Conservation (phyloP, 2,888 invertebrate genomes). For the Patella caerulea region DNA sequence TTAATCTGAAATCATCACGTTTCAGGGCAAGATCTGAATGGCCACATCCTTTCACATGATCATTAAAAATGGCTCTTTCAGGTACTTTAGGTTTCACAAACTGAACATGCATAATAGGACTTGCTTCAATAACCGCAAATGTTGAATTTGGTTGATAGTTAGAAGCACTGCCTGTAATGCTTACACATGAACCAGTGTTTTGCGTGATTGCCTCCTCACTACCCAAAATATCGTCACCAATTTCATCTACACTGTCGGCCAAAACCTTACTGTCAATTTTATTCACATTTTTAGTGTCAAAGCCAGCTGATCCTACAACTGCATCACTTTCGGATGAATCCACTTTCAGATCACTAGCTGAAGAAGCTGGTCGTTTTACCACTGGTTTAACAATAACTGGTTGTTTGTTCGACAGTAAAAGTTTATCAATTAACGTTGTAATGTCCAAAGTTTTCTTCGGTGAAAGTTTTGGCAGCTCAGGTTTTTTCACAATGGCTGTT, state of each 20-base stretch:
- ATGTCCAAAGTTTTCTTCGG: constrained; percentile 53
- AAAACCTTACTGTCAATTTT: not conserved
- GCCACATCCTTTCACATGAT: not conserved
- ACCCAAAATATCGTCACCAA: not conserved
- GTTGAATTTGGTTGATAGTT: not conserved
- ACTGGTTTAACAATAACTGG: not conserved
- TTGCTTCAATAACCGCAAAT: constrained; percentile 1
- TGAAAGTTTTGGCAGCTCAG: constrained; percentile 26
- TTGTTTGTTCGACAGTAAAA: constrained; percentile 52
- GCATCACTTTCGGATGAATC: too few species aligned
- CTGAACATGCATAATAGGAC: constrained; percentile 3
- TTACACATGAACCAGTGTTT: not conserved
- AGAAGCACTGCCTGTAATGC: too few species aligned
- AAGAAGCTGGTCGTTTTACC: not conserved
- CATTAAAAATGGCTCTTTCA: too few species aligned
- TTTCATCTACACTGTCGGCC: not conserved
- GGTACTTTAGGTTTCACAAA: not conserved
- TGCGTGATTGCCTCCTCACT: not conserved
- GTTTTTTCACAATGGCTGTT: not conserved
- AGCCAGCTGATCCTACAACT: not conserved
- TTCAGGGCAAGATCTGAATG: not conserved
- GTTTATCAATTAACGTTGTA: constrained; percentile 61
- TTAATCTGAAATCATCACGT: constrained; percentile 1
- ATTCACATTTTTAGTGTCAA: constrained; percentile 4
- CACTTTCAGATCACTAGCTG: not conserved